These are phyloP conservation scores for Melanostigma gelatinosum DNA, from an alignment of 2,113 vertebrate genomes.

Conservation along the genomic window DNA sequence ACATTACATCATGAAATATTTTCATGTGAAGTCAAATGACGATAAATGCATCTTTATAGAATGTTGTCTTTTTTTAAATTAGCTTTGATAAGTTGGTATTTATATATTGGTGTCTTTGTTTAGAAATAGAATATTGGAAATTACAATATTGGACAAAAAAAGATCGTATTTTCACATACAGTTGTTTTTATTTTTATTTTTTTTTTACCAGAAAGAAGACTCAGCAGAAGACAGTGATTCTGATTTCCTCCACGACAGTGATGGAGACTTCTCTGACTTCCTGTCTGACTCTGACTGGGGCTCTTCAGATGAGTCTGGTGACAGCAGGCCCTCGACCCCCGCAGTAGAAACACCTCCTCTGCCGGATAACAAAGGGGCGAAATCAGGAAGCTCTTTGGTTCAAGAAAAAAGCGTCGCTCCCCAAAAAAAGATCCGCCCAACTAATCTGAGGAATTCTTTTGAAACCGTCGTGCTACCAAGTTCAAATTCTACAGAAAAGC, in stretches of 20 bases:
- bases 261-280: conserved; percentile 34
- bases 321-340: neutral
- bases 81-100: neutral
- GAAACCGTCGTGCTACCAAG: conserved; percentile 11
- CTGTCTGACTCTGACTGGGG: neutral
- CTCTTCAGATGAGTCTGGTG: conserved; percentile 30
- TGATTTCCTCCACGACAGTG: conserved; percentile 25
- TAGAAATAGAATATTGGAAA: neutral
- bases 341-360: neutral
- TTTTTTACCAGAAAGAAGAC: conserved; percentile 38
- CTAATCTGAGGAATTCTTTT: neutral
- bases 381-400: rapidly evolving
- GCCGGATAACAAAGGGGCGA: neutral
- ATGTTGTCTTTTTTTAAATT: neutral
- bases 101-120: neutral
- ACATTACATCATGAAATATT: neutral
- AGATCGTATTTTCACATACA: neutral
- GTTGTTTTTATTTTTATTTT: neutral
- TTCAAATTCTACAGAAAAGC: neutral
- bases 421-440: neutral
- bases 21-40: neutral
- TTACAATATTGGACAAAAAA: neutral
- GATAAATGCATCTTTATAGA: neutral
- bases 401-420: neutral
- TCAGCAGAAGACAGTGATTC: conserved; percentile 26